phyloP scores from a whole-genome alignment of 1,140 invertebrate species.

The Drosophila seguyi region DNA sequence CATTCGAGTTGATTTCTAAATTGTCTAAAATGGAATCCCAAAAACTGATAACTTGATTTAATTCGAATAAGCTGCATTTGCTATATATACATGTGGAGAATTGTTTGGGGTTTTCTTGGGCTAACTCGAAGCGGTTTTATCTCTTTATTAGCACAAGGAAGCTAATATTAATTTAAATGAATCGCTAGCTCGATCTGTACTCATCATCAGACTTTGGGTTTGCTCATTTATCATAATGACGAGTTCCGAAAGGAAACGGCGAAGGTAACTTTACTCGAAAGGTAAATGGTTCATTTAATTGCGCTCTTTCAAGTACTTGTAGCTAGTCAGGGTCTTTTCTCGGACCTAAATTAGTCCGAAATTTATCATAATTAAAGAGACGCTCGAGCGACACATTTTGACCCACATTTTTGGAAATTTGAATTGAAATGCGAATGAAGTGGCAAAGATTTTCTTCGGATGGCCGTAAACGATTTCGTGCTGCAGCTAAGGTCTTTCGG shows the following conservation, averaged over 20 bases:
- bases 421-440: slow-evolving; percentile 42
- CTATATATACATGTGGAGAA: slow-evolving; percentile 3
- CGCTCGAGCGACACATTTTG: slow-evolving; percentile 74
- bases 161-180: slow-evolving; percentile 8
- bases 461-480: slow-evolving; percentile 58
- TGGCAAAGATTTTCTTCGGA: slow-evolving; percentile 68
- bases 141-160: slow-evolving; percentile 15
- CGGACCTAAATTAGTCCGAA: slow-evolving; percentile 43
- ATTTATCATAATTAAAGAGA: slow-evolving; percentile 68
- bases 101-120: slow-evolving; percentile 1
- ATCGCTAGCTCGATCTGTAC: neutral
- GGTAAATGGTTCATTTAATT: slow-evolving; percentile 51
- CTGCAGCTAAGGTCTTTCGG: slow-evolving; percentile 45
- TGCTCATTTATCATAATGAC: slow-evolving; percentile 32
- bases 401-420: slow-evolving; percentile 58
- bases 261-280: slow-evolving; percentile 39
- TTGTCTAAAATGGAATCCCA: slow-evolving; percentile 21
- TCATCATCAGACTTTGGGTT: slow-evolving; percentile 3
- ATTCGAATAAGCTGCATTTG: neutral
- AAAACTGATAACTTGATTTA: slow-evolving; percentile 32
- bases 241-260: slow-evolving; percentile 40
- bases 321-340: slow-evolving; percentile 38
- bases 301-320: slow-evolving; percentile 34
- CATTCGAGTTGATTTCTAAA: slow-evolving; percentile 31
- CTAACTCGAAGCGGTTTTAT: neutral